A percentile compares a stretch with the other conserved stretches of the same genome.
Evolutionary conservation across 2,888 invertebrate genomes (phyloP).

Genomic region (Nezara viridula): DNA sequence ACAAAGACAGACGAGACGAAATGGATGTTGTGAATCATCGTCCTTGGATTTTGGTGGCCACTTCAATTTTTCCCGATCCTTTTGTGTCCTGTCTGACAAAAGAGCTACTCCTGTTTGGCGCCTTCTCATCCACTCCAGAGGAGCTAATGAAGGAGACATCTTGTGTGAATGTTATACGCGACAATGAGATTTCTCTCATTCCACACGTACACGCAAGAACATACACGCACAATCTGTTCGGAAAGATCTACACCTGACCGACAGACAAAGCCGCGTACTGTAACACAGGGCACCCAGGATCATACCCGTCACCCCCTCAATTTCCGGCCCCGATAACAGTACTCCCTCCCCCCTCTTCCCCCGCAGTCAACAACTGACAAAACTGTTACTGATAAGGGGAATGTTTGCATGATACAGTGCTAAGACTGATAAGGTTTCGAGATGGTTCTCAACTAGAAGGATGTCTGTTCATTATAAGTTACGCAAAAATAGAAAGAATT

Average conservation of each 20-base stretch:
- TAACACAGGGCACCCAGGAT: background rate
- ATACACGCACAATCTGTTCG: background rate
- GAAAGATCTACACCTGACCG: background rate
- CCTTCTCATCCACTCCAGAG: background rate
- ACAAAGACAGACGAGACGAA: background rate
- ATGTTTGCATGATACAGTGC: background rate
- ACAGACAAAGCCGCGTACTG: background rate
- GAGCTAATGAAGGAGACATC: background rate
- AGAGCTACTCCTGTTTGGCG: background rate
- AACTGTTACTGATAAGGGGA: conserved; percentile 4
- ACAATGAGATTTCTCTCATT: background rate
- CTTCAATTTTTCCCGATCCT: background rate
- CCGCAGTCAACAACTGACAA: background rate
- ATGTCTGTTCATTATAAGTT: background rate
- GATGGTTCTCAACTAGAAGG: background rate
- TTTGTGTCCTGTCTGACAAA: conserved; percentile 15
- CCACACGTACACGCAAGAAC: too few relatives aligned
- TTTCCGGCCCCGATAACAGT: background rate
- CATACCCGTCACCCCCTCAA: background rate
- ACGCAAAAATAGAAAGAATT: background rate
- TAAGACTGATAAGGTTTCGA: background rate
- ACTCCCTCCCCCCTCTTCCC: background rate
- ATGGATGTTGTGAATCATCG: background rate
- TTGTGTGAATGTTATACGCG: background rate
- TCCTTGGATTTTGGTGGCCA: conserved; percentile 52